phyloP scores from a whole-genome alignment of 1,140 invertebrate genomes.

The Stegodyphus mimosarum region DNA sequence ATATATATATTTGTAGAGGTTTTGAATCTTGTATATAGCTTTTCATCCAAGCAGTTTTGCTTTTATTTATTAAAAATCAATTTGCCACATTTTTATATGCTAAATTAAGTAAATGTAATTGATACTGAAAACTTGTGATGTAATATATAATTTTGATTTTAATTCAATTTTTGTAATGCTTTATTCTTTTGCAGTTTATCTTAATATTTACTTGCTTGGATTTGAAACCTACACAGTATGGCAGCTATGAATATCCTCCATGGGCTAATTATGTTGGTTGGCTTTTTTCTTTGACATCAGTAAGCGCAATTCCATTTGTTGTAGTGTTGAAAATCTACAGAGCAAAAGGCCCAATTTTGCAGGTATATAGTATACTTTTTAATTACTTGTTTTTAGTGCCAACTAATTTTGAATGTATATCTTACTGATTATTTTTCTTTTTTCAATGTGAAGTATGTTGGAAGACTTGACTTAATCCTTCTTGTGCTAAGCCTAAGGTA shows the following conservation, averaged over 20 bases:
- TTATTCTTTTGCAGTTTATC: constrained; percentile 65
- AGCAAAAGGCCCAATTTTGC: constrained; percentile 65
- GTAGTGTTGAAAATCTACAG: constrained; percentile 64
- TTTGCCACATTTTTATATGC: background rate
- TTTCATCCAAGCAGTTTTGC: background rate
- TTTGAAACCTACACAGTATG: constrained; percentile 66
- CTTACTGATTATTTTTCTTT: no score
- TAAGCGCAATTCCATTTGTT: constrained; percentile 67
- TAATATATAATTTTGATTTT: no score
- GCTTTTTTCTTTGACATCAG: constrained; percentile 66
- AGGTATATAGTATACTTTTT: constrained; percentile 65
- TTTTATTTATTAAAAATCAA: background rate
- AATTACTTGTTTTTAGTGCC: background rate
- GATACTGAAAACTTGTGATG: no score
- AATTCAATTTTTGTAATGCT: background rate
- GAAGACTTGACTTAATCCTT: no score
- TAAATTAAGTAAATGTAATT: no score
- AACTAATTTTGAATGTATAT: no score
- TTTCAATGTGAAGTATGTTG: no score
- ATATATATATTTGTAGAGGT: no score
- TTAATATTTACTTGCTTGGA: constrained; percentile 67
- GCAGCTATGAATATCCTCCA: constrained; percentile 65
- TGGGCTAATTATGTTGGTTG: constrained; percentile 69
- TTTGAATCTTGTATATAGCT: no score
- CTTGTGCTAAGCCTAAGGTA: no score